Percentiles rank a stretch among this genome's conserved stretches.
phyloP scores from a whole-genome alignment of 2,888 invertebrate species.

The Cancer borealis region DNA sequence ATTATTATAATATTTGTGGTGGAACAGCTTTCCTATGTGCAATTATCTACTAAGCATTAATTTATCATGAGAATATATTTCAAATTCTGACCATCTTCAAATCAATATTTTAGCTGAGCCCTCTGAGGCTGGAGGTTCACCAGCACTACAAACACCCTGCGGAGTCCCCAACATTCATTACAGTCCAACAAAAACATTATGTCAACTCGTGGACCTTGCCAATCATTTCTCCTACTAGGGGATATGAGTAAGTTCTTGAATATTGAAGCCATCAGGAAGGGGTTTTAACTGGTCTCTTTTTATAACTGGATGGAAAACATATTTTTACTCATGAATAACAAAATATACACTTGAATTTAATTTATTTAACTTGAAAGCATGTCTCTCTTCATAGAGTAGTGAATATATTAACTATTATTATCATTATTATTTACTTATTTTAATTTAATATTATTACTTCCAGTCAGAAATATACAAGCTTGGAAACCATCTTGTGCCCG shows the following conservation, averaged over 20 bases:
- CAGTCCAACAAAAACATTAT: conserved; percentile 22
- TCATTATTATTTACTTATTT: background rate
- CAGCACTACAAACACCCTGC: conserved; percentile 1
- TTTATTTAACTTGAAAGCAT: background rate
- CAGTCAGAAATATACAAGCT: conserved; percentile 48
- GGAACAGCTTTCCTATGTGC: background rate
- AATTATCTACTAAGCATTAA: no score
- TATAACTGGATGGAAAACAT: background rate
- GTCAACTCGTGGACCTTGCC: conserved; percentile 44
- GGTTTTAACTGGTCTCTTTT: background rate
- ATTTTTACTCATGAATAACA: background rate
- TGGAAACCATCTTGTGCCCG: conserved; percentile 34
- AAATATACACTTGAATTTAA: background rate
- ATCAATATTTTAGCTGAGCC: background rate
- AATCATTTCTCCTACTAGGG: background rate
- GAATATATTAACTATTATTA: background rate
- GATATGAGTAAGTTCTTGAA: conserved; percentile 13
- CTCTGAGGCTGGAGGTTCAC: conserved; percentile 42
- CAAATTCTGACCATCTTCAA: background rate
- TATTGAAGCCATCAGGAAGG: background rate
- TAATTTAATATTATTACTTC: background rate
- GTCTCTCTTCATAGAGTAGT: background rate
- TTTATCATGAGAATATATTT: no score
- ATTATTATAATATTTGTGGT: background rate
- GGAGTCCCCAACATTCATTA: background rate